Conservation (phyloP, 2,113 vertebrate species). For the Menidia beryllina region DNA sequence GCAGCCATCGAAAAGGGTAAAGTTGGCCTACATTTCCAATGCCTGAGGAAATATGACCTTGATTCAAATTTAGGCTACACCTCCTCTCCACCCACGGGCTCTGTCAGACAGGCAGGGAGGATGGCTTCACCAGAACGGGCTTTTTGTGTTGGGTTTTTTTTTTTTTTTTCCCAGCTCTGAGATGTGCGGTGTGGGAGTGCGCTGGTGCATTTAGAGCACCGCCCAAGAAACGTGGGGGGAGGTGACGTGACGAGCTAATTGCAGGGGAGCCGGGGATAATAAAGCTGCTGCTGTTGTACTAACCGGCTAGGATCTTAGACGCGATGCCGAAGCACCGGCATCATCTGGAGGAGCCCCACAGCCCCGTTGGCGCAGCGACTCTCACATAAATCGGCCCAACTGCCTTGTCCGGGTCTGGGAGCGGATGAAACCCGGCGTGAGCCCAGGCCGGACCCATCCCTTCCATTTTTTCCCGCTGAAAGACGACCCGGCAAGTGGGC, state of each 20-base stretch:
- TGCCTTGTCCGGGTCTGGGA: too few species aligned
- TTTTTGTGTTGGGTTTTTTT: too few species aligned
- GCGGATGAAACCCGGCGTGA: too few species aligned
- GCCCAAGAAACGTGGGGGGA: conserved; percentile 41
- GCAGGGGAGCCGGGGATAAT: conserved; percentile 28
- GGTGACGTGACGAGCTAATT: conserved; percentile 24
- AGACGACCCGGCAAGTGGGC: conserved; percentile 18
- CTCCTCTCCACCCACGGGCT: conserved; percentile 66
- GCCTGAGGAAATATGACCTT: conserved; percentile 69
- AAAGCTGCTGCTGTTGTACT: conserved; percentile 24
- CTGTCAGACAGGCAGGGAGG: conserved; percentile 29
- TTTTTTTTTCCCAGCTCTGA: conserved; percentile 35
- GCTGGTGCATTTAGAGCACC: conserved; percentile 16
- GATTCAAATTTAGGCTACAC: conserved; percentile 66
- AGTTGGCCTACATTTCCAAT: conserved; percentile 65
- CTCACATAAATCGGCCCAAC: too few species aligned
- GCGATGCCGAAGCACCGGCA: too few species aligned
- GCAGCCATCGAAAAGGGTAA: conserved; percentile 48
- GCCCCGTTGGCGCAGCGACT: too few species aligned
- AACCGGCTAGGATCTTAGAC: conserved; percentile 22
- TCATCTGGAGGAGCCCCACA: too few species aligned
- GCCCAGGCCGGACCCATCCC: conserved; percentile 45
- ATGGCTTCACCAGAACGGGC: conserved; percentile 41
- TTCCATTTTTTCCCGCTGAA: conserved; percentile 41
- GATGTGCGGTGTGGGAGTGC: not conserved